Evolutionary conservation across 2,113 vertebrate genomes (phyloP).

Genomic region (Callocephalon fimbriatum): DNA sequence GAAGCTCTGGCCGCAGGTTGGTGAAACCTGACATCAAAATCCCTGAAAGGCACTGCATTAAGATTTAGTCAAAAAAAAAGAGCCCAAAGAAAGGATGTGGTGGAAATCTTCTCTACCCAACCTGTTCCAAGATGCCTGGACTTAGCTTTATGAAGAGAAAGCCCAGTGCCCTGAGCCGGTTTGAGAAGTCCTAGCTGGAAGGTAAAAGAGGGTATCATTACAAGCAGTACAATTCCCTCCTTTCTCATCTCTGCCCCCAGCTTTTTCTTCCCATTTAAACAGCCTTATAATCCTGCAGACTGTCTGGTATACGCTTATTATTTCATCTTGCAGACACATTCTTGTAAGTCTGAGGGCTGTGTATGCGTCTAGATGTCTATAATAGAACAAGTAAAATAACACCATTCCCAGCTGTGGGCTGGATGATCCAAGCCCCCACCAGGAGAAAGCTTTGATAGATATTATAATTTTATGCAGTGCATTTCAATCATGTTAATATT

Average conservation of each 20-base stretch:
- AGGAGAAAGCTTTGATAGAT: conserved; percentile 8
- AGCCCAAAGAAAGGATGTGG: background rate
- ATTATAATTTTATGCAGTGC: background rate
- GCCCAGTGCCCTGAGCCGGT: background rate
- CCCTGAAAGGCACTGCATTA: background rate
- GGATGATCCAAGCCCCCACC: conserved; percentile 4
- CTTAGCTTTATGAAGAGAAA: background rate
- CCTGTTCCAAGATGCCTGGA: background rate
- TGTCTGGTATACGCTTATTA: background rate
- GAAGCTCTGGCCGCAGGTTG: background rate
- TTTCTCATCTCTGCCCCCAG: background rate
- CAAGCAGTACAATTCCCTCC: background rate
- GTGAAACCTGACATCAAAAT: background rate
- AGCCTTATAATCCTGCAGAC: background rate
- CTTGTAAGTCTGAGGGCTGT: conserved; percentile 10
- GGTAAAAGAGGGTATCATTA: background rate
- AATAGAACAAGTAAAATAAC: conserved; percentile 51
- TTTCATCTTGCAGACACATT: conserved; percentile 57
- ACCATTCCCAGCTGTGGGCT: conserved; percentile 27
- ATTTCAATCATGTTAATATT: conserved; percentile 15
- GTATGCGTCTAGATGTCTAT: conserved; percentile 22
- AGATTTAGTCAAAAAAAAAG: background rate
- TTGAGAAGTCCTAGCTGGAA: background rate
- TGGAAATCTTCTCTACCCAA: background rate
- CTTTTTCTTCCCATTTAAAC: conserved; percentile 12